Percentiles rank a stretch among this genome's conserved stretches.
Conservation (phyloP, 35 echinoderm and acorn worm species). For the Strongylocentrotus purpuratus region DNA sequence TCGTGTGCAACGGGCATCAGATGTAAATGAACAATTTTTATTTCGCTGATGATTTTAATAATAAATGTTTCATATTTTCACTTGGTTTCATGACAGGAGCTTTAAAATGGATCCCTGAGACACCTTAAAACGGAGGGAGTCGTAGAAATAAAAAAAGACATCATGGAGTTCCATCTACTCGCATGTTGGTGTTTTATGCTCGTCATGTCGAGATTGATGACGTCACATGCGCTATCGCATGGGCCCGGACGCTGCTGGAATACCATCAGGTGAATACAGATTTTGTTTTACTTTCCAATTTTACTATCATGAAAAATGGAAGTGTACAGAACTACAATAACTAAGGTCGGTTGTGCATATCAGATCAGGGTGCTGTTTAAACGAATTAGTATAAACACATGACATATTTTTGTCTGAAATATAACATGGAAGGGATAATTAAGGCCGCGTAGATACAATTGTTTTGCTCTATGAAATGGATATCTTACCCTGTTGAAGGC, state of each 20-base stretch:
- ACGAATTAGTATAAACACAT: too few species aligned
- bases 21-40: too few species aligned
- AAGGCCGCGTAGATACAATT: not conserved
- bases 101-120: not conserved
- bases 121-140: not conserved
- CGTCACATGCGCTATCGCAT: slow-evolving; percentile 22
- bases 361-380: too few species aligned
- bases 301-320: too few species aligned
- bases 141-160: not conserved
- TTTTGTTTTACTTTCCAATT: too few species aligned
- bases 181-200: slow-evolving; percentile 9
- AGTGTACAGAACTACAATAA: too few species aligned
- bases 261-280: slow-evolving; percentile 15
- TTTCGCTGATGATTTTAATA: not conserved
- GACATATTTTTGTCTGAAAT: not conserved
- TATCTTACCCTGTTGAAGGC: not conserved
- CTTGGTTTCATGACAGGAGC: not conserved
- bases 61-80: not conserved
- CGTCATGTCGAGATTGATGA: slow-evolving; percentile 22
- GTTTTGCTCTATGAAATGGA: not conserved
- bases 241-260: slow-evolving; percentile 29
- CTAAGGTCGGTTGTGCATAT: too few species aligned
- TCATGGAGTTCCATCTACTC: slow-evolving; percentile 7
- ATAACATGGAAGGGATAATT: not conserved
- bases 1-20: too few species aligned